phyloP scores from a whole-genome alignment of 1,140 invertebrate species.

The Scaptomyza hsui region DNA sequence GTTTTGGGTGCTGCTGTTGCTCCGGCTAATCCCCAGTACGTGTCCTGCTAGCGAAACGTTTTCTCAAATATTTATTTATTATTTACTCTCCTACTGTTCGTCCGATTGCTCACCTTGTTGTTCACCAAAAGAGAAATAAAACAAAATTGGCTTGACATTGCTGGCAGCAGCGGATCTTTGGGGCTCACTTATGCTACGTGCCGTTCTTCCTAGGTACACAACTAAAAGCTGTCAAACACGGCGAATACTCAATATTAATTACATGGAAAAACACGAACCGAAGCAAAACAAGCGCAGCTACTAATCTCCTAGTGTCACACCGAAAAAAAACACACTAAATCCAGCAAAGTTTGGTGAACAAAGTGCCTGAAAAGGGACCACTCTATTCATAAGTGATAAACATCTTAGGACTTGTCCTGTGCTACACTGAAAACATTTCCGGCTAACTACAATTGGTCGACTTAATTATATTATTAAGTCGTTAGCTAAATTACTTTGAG shows the following conservation, averaged over 20 bases:
- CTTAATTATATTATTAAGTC: constrained; percentile 64
- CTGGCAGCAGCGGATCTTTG: constrained; percentile 54
- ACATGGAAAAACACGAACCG: constrained; percentile 52
- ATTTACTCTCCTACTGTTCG: constrained; percentile 67
- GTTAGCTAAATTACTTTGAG: constrained; percentile 58
- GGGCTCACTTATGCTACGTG: constrained; percentile 64
- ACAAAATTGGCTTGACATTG: constrained; percentile 68
- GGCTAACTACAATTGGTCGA: constrained; percentile 23
- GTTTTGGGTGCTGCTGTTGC: constrained; percentile 10
- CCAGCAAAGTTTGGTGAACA: constrained; percentile 21
- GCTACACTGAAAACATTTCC: constrained; percentile 39
- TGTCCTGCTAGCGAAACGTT: constrained; percentile 74
- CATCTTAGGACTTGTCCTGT: constrained; percentile 29
- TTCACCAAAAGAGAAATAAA: constrained; percentile 1
- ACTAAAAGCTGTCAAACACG: constrained; percentile 73
- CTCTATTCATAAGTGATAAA: constrained; percentile 36
- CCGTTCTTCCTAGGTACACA: constrained; percentile 51
- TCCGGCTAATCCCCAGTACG: constrained; percentile 72
- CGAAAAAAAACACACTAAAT: constrained; percentile 21
- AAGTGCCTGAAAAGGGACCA: constrained; percentile 6
- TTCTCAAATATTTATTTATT: constrained; percentile 81
- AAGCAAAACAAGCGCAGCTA: constrained; percentile 36
- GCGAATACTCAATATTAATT: constrained; percentile 82
- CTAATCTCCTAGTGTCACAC: constrained; percentile 53
- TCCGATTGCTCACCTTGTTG: constrained; percentile 58